phyloP scores from a whole-genome alignment of 2,888 invertebrate species.

The Lithophane semibrunnea region DNA sequence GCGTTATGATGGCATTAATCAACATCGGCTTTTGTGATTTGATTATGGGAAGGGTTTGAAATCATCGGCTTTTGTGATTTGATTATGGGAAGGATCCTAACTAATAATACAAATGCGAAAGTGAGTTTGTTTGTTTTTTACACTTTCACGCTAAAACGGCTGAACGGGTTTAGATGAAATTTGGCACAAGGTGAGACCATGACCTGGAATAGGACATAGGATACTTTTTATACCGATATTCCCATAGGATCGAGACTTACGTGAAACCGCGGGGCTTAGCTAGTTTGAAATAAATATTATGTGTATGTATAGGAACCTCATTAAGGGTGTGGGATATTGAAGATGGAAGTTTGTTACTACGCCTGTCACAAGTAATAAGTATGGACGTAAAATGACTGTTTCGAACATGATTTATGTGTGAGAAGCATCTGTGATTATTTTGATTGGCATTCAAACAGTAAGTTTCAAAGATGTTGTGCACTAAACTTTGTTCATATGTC shows the following conservation, averaged over 20 bases:
- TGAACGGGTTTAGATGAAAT: too few relatives aligned
- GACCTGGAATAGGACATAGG: too few relatives aligned
- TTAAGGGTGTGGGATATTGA: constrained; percentile 4
- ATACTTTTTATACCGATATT: too few relatives aligned
- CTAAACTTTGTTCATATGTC: neutral
- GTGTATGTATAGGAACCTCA: neutral
- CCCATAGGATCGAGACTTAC: too few relatives aligned
- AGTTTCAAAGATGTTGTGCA: neutral
- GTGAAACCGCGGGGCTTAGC: too few relatives aligned
- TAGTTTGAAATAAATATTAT: neutral
- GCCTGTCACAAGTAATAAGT: constrained; percentile 31
- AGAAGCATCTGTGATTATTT: too few relatives aligned
- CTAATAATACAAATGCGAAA: too few relatives aligned
- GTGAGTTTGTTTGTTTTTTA: too few relatives aligned
- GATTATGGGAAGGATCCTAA: too few relatives aligned
- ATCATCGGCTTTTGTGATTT: too few relatives aligned
- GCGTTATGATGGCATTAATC: constrained; percentile 43
- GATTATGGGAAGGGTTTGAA: constrained; percentile 8
- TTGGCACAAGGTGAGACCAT: too few relatives aligned
- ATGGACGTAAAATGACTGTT: constrained; percentile 9
- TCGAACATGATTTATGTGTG: constrained; percentile 11
- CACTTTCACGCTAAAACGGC: too few relatives aligned
- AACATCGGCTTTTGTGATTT: constrained; percentile 36
- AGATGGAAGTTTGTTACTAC: constrained; percentile 7
- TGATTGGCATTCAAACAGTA: neutral